Evolutionary conservation across 2,113 vertebrate species (phyloP), one percentile per base, ranked within the genome.

Genomic region (Saccopteryx leptura): DNA sequence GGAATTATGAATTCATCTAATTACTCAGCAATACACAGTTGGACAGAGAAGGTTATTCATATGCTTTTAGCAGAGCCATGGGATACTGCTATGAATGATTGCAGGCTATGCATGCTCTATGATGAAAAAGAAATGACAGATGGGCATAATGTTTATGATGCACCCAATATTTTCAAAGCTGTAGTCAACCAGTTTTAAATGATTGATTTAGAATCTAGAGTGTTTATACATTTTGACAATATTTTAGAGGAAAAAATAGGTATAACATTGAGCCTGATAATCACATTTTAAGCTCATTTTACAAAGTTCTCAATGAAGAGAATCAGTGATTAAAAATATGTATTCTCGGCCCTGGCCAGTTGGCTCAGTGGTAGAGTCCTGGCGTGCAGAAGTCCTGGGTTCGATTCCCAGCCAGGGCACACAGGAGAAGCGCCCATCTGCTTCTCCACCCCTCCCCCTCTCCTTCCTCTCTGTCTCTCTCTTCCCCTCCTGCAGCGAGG

Each of bases 161-260:
- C 46, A 81, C 81, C 80, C 72, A 33, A 78, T 94, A 95, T 96
- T 97, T 94, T 88, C 52, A 95, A 95, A 95, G 92, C 58, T 95
- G 76, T 74, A 82, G 33, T 54, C 0, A 1, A 79, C 56, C 68
- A 94, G 48, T 93, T 96, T 85, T 52, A 90, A 78, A 78, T 95
- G 23, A 87, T 63, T 95, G 69, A 94, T 90, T 88, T 81, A 92
- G 46, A 72, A 81, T 48, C 17, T 52, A 79, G 68, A 61, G 84
- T 39, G 88, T 85, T 90, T 88, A 46, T 78, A 71, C 78, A 52
- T 96, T 84, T 94, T 56, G 50, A 86, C 56, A 94, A 94, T 89
- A 80, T 92, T 93, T 95, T 76, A 65, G 13, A 93, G 50, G 31
- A 69, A 66, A 94, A 93, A 96, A 75, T 82, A 71, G 6, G 21